Evolutionary conservation across 37 sponge, comb jelly and placozoan genomes (phyloP).

Genomic region (Lycopodina hypogea): DNA sequence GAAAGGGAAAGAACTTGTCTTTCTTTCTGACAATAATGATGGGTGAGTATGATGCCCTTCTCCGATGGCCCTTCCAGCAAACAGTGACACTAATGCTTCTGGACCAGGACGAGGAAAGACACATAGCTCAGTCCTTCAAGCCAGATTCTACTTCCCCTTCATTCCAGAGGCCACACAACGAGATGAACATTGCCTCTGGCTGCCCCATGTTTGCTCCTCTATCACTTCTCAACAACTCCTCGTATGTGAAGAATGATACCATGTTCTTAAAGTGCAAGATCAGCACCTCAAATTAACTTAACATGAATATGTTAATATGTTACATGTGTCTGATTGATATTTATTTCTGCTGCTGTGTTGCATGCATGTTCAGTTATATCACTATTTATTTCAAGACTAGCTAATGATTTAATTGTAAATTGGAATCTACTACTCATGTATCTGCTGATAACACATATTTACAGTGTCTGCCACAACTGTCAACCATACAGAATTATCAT

Average conservation of each 20-base stretch:
- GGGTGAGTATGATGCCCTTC: constrained; percentile 85
- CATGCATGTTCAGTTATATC: no score
- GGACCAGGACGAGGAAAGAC: constrained; percentile 51
- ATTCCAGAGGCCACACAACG: constrained; percentile 66
- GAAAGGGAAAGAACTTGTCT: constrained; percentile 67
- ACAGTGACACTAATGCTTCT: constrained; percentile 62
- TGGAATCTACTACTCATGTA: no score
- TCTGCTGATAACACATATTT: no score
- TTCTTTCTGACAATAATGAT: constrained; percentile 82
- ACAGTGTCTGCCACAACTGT: no score
- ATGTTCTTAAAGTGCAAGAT: constrained; percentile 68
- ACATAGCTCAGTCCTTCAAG: constrained; percentile 68
- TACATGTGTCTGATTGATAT: no score
- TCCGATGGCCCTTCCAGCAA: constrained; percentile 82
- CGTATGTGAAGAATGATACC: constrained; percentile 73
- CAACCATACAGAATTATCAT: no score
- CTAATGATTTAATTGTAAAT: no score
- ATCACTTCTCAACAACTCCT: constrained; percentile 44
- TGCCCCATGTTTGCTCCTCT: constrained; percentile 80
- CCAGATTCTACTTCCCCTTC: constrained; percentile 57
- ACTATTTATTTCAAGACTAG: no score
- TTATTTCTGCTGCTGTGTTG: no score
- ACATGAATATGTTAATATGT: no score
- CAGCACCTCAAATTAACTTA: constrained; percentile 11
- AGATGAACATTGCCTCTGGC: constrained; percentile 88